Evolutionary conservation across 1,140 invertebrate genomes (phyloP).

Genomic region (Diabrotica virgifera): DNA sequence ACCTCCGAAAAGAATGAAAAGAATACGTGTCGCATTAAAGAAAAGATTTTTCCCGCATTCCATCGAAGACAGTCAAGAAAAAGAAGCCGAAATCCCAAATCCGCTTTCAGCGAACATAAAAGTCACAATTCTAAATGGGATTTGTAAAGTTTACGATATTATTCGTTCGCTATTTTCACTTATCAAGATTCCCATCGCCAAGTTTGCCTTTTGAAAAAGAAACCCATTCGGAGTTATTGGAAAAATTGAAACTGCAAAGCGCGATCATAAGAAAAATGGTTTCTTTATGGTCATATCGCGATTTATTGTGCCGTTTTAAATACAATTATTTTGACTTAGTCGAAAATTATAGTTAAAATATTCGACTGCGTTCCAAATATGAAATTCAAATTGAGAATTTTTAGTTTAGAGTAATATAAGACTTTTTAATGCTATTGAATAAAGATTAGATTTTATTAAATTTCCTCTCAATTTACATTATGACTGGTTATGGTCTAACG

Average conservation of each 20-base stretch:
- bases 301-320: slow-evolving; percentile 32
- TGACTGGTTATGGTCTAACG: no score
- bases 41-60: slow-evolving; percentile 10
- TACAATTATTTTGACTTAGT: slow-evolving; percentile 21
- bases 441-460: no score
- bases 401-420: no score
- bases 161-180: slow-evolving; percentile 49
- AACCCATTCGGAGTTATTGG: slow-evolving; percentile 43
- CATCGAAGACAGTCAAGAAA: slow-evolving; percentile 30
- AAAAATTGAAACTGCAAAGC: slow-evolving; percentile 40
- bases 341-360: slow-evolving; percentile 6
- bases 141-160: slow-evolving; percentile 51
- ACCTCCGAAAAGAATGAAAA: slow-evolving; percentile 4
- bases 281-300: slow-evolving; percentile 32
- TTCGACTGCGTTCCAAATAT: not conserved
- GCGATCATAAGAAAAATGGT: slow-evolving; percentile 31
- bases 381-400: no score
- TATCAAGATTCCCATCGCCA: slow-evolving; percentile 45
- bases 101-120: slow-evolving; percentile 48
- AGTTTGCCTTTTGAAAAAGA: slow-evolving; percentile 44
- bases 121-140: slow-evolving; percentile 51
- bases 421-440: no score
- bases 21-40: slow-evolving; percentile 17
- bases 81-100: slow-evolving; percentile 40
- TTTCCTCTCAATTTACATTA: no score